Conservation (phyloP, 2,888 invertebrate genomes). For the Parascotia fuliginaria region DNA sequence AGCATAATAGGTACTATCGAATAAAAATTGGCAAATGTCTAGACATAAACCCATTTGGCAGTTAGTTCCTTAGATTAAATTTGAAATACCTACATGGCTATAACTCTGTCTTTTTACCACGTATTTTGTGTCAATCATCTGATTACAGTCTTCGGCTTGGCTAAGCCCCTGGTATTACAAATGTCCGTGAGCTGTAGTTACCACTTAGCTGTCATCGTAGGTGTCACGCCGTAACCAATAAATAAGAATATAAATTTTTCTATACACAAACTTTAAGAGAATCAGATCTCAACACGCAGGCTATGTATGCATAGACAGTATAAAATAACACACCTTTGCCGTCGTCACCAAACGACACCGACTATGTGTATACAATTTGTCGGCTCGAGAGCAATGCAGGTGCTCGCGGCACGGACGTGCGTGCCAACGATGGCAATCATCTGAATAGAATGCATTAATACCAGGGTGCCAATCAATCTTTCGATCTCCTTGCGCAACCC, state of each 20-base stretch:
- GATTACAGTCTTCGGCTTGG: no score
- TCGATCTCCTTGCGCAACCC: slow-evolving; percentile 63
- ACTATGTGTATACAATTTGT: slow-evolving; percentile 52
- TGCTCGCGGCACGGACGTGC: slow-evolving; percentile 41
- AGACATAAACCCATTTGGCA: slow-evolving; percentile 42
- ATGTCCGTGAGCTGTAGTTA: no score
- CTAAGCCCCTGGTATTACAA: no score
- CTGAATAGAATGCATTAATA: slow-evolving; percentile 62
- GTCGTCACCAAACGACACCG: slow-evolving; percentile 28
- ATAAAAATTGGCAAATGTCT: slow-evolving; percentile 49
- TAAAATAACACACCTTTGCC: neutral
- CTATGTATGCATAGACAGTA: neutral
- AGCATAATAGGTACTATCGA: slow-evolving; percentile 17
- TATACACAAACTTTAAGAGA: neutral
- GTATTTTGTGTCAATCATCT: no score
- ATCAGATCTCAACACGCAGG: neutral
- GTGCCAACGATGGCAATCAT: slow-evolving; percentile 69
- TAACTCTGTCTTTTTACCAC: neutral
- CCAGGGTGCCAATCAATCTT: slow-evolving; percentile 71
- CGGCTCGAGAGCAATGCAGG: slow-evolving; percentile 62
- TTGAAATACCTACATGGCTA: slow-evolving; percentile 7
- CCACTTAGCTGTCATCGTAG: no score
- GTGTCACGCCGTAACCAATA: no score
- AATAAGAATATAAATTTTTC: no score
- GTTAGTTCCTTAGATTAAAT: slow-evolving; percentile 42